phyloP scores from a whole-genome alignment of 1,140 invertebrate genomes.

The Cecropterus lyciades region DNA sequence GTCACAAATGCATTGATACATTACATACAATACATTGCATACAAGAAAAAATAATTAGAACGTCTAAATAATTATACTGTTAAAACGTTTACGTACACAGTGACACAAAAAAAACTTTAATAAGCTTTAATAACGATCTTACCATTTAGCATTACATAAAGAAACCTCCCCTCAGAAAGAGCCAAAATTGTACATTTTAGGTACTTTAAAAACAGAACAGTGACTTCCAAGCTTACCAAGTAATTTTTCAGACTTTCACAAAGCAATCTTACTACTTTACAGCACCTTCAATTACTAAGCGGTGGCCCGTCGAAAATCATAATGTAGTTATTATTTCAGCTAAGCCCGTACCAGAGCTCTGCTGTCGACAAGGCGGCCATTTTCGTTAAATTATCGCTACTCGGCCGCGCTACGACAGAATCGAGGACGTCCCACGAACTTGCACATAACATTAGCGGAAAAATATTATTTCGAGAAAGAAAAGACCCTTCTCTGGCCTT shows the following conservation, averaged over 20 bases:
- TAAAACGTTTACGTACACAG: no score
- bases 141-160: no score
- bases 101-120: no score
- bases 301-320: conserved; percentile 73
- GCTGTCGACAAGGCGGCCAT: conserved; percentile 75
- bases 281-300: conserved; percentile 68
- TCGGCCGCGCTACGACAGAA: conserved; percentile 67
- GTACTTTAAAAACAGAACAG: no score
- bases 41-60: no score
- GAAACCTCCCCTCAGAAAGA: no score
- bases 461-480: conserved; percentile 62
- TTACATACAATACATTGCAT: no score
- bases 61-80: no score
- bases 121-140: no score
- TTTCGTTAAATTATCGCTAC: conserved; percentile 77
- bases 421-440: conserved; percentile 61
- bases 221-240: no score
- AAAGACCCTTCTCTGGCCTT: conserved; percentile 44
- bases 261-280: conserved; percentile 55
- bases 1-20: no score
- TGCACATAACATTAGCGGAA: conserved; percentile 62
- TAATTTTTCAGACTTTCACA: conserved; percentile 38
- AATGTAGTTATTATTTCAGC: conserved; percentile 79
- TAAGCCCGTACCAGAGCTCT: conserved; percentile 61
- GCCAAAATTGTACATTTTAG: no score